Evolutionary conservation across 2,797 vertebrate genomes (phyloP), one percentile per base, ranked within the genome.

Genomic region (Numenius phaeopus): DNA sequence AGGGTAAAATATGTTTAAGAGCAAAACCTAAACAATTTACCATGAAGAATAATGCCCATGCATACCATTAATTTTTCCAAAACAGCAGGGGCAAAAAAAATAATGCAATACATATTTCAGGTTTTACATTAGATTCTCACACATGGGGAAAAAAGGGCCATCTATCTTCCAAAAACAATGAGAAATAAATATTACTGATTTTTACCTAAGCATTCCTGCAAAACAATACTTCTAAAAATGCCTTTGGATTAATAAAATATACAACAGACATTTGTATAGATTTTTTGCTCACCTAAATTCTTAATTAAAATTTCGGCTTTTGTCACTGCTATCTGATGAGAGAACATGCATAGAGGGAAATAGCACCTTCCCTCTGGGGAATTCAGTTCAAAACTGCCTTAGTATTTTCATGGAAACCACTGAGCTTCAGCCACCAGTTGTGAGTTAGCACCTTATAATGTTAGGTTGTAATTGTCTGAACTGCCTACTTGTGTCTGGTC

Each of bases 121-220:
- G 7, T 46, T 71, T 80, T 81, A 55, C 20, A 32, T 27, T 59
- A 61, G 14, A n/a, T 59, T 72, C 15, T 80, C 27, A 37, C 8
- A 57, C 3, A 34, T 1, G 2, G 15, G 7, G 1, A 3, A 2
- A 2, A 3, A 1, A 22, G 12, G 4, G 10, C 2, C 17, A 11
- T 49, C 4, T 75, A 44, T 73, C 79, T 89, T 91, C 17, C 76
- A 54, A 54, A 49, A 42, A 2, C 3, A 13, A 32, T 3, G 0
- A 39, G 37, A 67, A 72, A 69, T 40, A 21, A 20, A 32, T 54
- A 20, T 73, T 90, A 69, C 17, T 82, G 13, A 59, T 72, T 70
- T 80, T 57, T 76, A 58, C 47, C 5, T 64, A 34, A 87, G 32
- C 2, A 70, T 71, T n/a, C 29, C 32, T 85, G 9, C 37, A 76